Evolutionary conservation across 1,140 invertebrate genomes (phyloP).

Genomic region (Ips typographus): DNA sequence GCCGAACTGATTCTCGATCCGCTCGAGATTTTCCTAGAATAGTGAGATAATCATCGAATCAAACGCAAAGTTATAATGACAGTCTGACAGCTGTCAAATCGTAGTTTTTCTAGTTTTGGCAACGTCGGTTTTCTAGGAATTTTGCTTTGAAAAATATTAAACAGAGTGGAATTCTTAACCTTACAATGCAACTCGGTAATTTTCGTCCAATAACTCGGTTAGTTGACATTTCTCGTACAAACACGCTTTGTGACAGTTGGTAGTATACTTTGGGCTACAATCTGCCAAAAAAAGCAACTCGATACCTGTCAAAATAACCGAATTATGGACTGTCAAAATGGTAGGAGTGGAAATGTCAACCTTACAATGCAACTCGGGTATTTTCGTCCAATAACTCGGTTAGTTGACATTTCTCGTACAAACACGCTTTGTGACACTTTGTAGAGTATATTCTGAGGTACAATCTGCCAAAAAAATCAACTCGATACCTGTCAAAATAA

Average conservation of each 20-base stretch:
- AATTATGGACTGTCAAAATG: too few relatives aligned
- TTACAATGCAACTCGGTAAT: background rate
- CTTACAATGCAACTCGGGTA: background rate
- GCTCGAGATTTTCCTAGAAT: constrained; percentile 7
- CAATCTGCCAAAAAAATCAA: too few relatives aligned
- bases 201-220: background rate
- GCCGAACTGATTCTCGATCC: constrained; percentile 5
- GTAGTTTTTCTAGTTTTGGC: background rate
- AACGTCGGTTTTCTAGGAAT: background rate
- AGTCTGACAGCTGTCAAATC: background rate
- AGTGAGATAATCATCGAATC: background rate
- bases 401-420: background rate
- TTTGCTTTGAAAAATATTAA: background rate
- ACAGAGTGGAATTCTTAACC: background rate
- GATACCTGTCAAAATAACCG: too few relatives aligned
- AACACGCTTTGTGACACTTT: background rate
- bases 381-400: background rate
- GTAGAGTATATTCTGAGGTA: background rate
- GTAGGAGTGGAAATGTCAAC: background rate
- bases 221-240: background rate
- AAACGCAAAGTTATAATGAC: background rate
- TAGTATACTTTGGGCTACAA: background rate
- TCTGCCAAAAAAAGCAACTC: too few relatives aligned
- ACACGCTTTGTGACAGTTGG: background rate
- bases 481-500: too few relatives aligned